Conservation (phyloP, 2,888 invertebrate species). For the Diadegma fenestrale region DNA sequence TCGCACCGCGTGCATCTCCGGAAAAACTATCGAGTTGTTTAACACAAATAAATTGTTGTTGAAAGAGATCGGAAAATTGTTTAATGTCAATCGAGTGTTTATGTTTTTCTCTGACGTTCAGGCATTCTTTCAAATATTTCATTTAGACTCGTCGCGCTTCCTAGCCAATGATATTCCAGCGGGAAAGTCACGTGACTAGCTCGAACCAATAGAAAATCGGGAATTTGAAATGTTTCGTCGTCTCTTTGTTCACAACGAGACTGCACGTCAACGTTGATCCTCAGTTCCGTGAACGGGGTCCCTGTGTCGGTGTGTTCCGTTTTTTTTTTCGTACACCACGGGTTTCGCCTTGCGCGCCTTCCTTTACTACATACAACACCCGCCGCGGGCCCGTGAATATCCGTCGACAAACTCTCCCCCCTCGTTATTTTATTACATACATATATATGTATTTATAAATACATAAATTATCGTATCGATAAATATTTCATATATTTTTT, state of each 20-base stretch:
- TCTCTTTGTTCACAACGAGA: conserved; percentile 83
- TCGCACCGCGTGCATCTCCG: conserved; percentile 33
- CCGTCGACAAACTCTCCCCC: conserved; percentile 45
- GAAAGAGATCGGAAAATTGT: not conserved
- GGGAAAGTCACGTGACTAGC: conserved; percentile 86
- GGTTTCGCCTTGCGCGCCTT: conserved; percentile 74
- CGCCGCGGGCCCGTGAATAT: conserved; percentile 57
- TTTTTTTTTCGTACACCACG: conserved; percentile 78
- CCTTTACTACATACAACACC: conserved; percentile 45
- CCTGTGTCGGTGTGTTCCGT: conserved; percentile 84
- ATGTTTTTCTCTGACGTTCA: conserved; percentile 2
- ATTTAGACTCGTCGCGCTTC: conserved; percentile 69
- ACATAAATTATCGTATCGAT: conserved; percentile 2
- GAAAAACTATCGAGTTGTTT: not conserved
- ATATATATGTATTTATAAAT: conserved; percentile 19
- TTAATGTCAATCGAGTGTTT: not conserved
- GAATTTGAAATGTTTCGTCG: conserved; percentile 86
- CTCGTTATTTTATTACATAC: conserved; percentile 41
- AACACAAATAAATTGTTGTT: not conserved
- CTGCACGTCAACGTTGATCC: conserved; percentile 81
- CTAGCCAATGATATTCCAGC: conserved; percentile 85
- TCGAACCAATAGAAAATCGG: conserved; percentile 85
- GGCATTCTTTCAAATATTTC: conserved; percentile 70
- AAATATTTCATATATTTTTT: conserved; percentile 18
- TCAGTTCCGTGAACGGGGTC: conserved; percentile 84